Conservation (phyloP, 2,113 vertebrate species). For the Pontoporia blainvillei region DNA sequence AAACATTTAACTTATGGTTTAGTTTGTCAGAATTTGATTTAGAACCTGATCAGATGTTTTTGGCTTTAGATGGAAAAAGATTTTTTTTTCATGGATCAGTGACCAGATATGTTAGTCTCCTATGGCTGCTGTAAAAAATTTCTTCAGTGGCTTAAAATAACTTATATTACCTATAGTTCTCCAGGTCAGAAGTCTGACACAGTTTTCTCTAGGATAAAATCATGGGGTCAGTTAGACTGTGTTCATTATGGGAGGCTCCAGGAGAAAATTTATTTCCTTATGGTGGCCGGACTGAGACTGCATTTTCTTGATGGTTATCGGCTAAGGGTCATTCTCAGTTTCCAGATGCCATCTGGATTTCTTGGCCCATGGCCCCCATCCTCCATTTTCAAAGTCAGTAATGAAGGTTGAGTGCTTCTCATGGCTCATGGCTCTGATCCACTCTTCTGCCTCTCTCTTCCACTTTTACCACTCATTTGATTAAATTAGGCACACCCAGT, state of each 20-base stretch:
- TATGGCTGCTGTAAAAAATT: not conserved
- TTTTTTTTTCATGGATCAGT: not conserved
- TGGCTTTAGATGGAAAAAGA: not conserved
- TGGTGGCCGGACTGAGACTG: not conserved
- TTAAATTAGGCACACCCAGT: not conserved
- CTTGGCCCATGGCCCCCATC: not conserved
- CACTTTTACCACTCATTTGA: not conserved
- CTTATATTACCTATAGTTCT: not conserved
- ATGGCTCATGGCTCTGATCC: not conserved
- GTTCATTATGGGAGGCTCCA: not conserved
- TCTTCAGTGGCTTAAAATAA: not conserved
- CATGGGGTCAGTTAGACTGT: not conserved
- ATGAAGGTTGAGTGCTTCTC: not conserved
- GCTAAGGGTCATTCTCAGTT: not conserved
- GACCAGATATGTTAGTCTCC: not conserved
- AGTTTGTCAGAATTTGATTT: not conserved
- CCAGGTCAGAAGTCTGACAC: not conserved
- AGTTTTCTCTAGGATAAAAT: not conserved
- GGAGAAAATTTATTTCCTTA: not conserved
- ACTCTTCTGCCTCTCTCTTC: not conserved
- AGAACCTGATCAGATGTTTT: not conserved
- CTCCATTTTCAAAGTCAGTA: not conserved
- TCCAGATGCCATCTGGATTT: not conserved
- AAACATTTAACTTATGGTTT: not conserved
- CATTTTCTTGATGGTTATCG: not conserved